Evolutionary conservation across 2,113 vertebrate species (phyloP), one percentile per base, ranked within the genome.

Genomic region (Ameiurus melas): DNA sequence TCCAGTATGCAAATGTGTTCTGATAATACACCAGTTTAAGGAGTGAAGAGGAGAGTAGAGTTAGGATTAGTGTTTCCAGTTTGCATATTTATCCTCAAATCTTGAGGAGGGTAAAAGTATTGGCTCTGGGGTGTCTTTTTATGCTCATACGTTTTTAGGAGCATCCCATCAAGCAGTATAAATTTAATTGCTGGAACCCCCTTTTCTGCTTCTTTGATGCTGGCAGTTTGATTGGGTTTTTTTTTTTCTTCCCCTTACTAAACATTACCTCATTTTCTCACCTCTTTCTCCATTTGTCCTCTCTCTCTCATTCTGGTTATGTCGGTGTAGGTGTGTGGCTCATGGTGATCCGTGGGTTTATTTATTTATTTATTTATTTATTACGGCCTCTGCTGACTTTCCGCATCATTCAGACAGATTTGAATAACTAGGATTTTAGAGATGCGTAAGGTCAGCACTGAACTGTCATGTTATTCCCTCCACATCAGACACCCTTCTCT

Each of bases 401-500:
- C 92, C 94, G 71, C 83, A 60, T 82, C 80, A 25, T 58, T 60
- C 20, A 17, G 17, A 12, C n/a, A 33, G 30, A 58, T 53, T 51
- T n/a, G 0, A 51, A 19, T 17, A 19, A 47, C 2, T 8, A 30
- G 20, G 25, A n/a, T 80, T 17, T 20, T 80, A 9, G 22, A 47
- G 64, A 53, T 81, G n/a, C 71, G 73, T 10, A 70, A 89, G 12
- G 66, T 88, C 85, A 88, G 30, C 85, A 84, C 68, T 43, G 47
- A 71, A 39, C 20, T 13, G 4, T 88, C 89, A 88, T 86, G 85
- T 94, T 80, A 94, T 94, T 83, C 85, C 94, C 92, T 95, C 94
- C 95, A 93, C 95, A 95, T 97, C 96, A 96, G 96, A 97, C 96
- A 95, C 95, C 96, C 92, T 95, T 96, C 95, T 97, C 96, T 95